Base-by-base conservation (phyloP, 2,888 invertebrate species). In the Microctonus brassicae region DNA sequence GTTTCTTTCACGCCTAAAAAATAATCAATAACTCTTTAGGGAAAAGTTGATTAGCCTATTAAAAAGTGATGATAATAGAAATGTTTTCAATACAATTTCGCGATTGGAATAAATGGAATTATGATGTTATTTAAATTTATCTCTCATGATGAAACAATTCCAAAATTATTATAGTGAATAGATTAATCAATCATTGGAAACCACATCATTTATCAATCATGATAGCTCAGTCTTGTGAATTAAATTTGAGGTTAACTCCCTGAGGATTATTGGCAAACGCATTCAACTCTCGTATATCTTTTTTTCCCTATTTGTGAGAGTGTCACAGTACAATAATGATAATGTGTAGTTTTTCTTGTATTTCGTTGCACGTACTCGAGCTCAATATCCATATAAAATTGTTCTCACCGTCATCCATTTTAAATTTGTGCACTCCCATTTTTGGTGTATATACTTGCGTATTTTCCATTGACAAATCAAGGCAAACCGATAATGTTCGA, bases 321-420 rank as follows among this genome's bases (percentile, higher is more conserved):
- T 29, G 33, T 42, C 55, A 47, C 10, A 39, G 61, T 47, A 69
- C 55, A 17, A 17, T 47, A 47, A 47, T 47, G 47, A n/a, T 47
- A 47, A 47, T 47, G 47, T 20, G 47, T 42, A 57, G 61, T 60
- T 29, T 64, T 42, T 57, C 47, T 58, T 52, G 36, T 64, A 52
- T 64, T 64, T 65, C 63, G 11, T 24, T 22, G 64, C 70, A 70
- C 70, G 70, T 70, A 70, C 64, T 64, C 70, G 70, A 64, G 64
- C 64, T 70, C 42, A 70, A 64, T 70, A 58, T 52, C 64, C 70
- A 70, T 70, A 64, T 55, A 64, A 47, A 55, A 64, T 29, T 29
- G 33, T 47, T 70, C 39, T 69, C 60, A 39, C 26, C 20, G 29
- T 24, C 34, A 29, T 42, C 39, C 55, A 39, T 62, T 57, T 58